Evolutionary conservation across 2,888 invertebrate genomes (phyloP).

Genomic region (Operophtera brumata): DNA sequence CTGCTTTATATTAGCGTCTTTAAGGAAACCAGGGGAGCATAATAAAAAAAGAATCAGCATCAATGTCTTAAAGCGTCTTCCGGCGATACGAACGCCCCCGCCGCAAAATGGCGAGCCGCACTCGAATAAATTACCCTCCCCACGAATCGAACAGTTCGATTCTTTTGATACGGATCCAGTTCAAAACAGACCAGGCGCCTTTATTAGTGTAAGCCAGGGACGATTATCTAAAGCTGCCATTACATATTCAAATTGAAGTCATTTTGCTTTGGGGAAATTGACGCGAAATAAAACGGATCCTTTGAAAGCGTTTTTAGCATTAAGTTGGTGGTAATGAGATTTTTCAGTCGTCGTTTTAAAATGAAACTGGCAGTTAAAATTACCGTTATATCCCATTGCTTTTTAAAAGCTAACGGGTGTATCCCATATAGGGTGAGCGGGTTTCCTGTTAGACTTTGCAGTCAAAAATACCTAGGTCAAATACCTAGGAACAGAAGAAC

Average conservation of each 20-base stretch:
- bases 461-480: too few relatives aligned
- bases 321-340: conserved; percentile 61
- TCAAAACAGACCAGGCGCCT: conserved; percentile 66
- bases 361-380: conserved; percentile 26
- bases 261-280: conserved; percentile 79
- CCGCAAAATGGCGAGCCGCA: conserved; percentile 79
- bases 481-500: too few relatives aligned
- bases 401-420: conserved; percentile 7
- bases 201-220: conserved; percentile 80
- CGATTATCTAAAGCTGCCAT: conserved; percentile 80
- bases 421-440: not conserved
- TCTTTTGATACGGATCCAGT: conserved; percentile 75
- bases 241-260: conserved; percentile 81
- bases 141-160: conserved; percentile 76
- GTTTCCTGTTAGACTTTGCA: not conserved
- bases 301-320: conserved; percentile 62
- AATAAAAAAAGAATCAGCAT: conserved; percentile 81
- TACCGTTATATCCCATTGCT: conserved; percentile 1
- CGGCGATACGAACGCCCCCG: conserved; percentile 67
- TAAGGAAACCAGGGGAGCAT: conserved; percentile 75
- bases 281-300: conserved; percentile 78
- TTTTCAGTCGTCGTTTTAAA: conserved; percentile 42
- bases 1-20: conserved; percentile 80
- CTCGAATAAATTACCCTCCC: conserved; percentile 79
- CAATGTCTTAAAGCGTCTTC: conserved; percentile 79